Percentiles rank a stretch among this genome's conserved stretches.
Evolutionary conservation across 2,797 vertebrate genomes (phyloP).

Genomic region (Enteromius fasciolatus): DNA sequence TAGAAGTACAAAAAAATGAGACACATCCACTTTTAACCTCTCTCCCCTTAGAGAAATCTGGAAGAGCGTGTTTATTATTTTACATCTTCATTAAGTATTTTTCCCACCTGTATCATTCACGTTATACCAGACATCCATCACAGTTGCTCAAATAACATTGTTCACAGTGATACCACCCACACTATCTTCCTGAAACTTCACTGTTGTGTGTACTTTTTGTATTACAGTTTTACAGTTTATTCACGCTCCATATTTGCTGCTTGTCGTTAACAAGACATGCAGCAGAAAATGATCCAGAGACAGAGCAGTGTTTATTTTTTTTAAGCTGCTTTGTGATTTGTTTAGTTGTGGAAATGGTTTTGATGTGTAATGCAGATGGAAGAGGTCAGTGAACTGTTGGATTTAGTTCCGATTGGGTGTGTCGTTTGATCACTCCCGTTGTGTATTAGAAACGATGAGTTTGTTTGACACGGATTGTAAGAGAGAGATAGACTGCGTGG

Average conservation of each 20-base stretch:
- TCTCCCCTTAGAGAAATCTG: constrained; percentile 9
- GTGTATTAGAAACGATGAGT: constrained; percentile 3
- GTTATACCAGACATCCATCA: background rate
- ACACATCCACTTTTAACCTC: background rate
- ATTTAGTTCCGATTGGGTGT: constrained; percentile 23
- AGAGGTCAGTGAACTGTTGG: constrained; percentile 26
- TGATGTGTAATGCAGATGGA: constrained; percentile 42
- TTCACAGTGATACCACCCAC: background rate
- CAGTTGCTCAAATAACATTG: constrained; percentile 12
- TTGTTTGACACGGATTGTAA: constrained; percentile 9
- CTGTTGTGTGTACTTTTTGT: background rate
- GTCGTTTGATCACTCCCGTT: background rate
- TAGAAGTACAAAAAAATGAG: background rate
- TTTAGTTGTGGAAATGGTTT: constrained; percentile 17
- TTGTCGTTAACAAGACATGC: background rate
- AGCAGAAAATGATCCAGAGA: background rate
- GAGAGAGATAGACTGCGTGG: background rate
- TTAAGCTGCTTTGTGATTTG: constrained; percentile 43
- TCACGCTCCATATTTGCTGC: background rate
- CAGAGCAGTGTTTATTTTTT: constrained; percentile 4
- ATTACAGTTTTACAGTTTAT: background rate
- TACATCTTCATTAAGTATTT: background rate
- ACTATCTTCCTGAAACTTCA: background rate
- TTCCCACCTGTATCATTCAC: background rate
- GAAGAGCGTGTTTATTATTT: constrained; percentile 5